phyloP scores from a whole-genome alignment of 2,888 invertebrate genomes.

The Agrotis exclamationis region DNA sequence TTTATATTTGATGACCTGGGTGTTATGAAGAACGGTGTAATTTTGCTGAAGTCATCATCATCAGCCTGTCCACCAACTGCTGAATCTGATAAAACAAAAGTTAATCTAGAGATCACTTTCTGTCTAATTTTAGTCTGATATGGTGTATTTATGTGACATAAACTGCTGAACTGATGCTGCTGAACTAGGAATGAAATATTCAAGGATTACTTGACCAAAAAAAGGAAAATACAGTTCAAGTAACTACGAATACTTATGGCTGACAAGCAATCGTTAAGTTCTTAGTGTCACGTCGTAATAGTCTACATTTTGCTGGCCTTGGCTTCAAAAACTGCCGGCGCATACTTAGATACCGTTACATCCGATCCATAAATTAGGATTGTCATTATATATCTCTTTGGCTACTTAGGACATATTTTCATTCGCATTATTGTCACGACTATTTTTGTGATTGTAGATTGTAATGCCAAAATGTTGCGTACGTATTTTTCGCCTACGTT shows the following conservation, averaged over 20 bases:
- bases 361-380: slow-evolving; percentile 45
- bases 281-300: slow-evolving; percentile 33
- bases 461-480: too few species aligned
- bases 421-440: background rate
- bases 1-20: background rate
- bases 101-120: background rate
- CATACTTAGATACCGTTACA: slow-evolving; percentile 28
- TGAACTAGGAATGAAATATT: too few species aligned
- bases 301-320: slow-evolving; percentile 43
- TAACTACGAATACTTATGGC: slow-evolving; percentile 1
- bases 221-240: slow-evolving; percentile 4
- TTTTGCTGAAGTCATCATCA: too few species aligned
- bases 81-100: background rate
- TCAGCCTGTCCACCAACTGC: too few species aligned
- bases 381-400: background rate
- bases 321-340: slow-evolving; percentile 51
- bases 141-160: too few species aligned
- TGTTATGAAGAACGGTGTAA: background rate
- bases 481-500: background rate
- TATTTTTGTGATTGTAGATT: background rate
- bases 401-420: background rate
- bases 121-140: background rate
- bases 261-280: slow-evolving; percentile 31
- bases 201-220: background rate
- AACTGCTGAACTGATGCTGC: too few species aligned